phyloP scores from a whole-genome alignment of 2,797 vertebrate genomes.

The Syndactyla subalaris region DNA sequence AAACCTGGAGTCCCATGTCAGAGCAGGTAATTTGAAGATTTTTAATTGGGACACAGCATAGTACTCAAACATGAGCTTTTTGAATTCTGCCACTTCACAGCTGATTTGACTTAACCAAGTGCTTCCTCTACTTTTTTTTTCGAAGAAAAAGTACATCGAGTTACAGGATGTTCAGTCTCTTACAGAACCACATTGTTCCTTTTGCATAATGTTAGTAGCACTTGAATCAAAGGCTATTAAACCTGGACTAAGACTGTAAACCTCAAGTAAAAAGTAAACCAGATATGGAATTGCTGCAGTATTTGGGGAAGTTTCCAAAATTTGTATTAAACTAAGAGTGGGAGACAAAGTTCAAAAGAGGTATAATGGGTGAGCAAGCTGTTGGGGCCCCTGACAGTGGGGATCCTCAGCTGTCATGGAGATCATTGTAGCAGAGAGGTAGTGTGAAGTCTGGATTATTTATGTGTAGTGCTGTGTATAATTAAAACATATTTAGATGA shows the following conservation, averaged over 20 bases:
- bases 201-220: neutral
- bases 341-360: neutral
- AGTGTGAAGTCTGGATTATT: neutral
- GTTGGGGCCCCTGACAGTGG: neutral
- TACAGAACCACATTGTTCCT: neutral
- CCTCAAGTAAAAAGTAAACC: neutral
- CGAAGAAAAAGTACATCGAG: neutral
- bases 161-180: neutral
- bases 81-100: neutral
- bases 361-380: neutral
- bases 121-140: neutral
- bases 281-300: neutral
- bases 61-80: neutral
- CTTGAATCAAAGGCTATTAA: neutral
- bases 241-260: neutral
- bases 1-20: neutral
- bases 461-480: neutral
- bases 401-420: neutral
- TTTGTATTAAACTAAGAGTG: neutral
- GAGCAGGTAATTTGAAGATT: neutral
- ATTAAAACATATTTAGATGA: neutral
- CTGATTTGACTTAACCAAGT: neutral
- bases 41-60: neutral
- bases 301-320: neutral
- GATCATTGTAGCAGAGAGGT: neutral